A percentile compares a stretch with the other conserved stretches of the same genome.
phyloP scores from a whole-genome alignment of 2,113 vertebrate genomes.

The Platichthys stellatus region DNA sequence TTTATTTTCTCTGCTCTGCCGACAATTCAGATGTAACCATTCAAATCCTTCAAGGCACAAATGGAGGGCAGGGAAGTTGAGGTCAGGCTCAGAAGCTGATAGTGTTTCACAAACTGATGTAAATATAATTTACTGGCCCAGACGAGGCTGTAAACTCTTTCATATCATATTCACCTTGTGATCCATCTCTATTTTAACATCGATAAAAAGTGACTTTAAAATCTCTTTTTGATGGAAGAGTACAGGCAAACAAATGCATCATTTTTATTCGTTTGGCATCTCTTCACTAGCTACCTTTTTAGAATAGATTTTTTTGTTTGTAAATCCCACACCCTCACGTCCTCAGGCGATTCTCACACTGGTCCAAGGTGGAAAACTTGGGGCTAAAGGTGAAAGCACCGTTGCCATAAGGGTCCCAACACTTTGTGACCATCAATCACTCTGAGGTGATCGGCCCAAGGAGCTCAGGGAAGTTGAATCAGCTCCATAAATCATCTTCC shows the following conservation, averaged over 20 bases:
- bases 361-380: conserved; percentile 41
- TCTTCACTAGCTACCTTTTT: neutral
- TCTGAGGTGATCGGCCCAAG: conserved; percentile 42
- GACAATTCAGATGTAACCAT: no score
- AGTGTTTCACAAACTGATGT: neutral
- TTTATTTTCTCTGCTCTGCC: neutral
- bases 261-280: neutral
- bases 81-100: no score
- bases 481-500: conserved; percentile 53
- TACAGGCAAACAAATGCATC: neutral
- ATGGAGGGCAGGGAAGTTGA: no score
- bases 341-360: conserved; percentile 32
- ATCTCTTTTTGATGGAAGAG: neutral
- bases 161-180: neutral
- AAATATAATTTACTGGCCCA: neutral
- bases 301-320: conserved; percentile 17
- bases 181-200: neutral
- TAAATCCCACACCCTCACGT: conserved; percentile 5
- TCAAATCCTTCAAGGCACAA: neutral
- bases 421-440: conserved; percentile 61
- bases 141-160: neutral
- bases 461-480: conserved; percentile 46
- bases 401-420: conserved; percentile 38
- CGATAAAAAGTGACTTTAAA: neutral
- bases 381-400: conserved; percentile 49